Evolutionary conservation across 1,140 invertebrate species (phyloP), one percentile per base, ranked within the genome.

Genomic region (Batillaria attramentaria): DNA sequence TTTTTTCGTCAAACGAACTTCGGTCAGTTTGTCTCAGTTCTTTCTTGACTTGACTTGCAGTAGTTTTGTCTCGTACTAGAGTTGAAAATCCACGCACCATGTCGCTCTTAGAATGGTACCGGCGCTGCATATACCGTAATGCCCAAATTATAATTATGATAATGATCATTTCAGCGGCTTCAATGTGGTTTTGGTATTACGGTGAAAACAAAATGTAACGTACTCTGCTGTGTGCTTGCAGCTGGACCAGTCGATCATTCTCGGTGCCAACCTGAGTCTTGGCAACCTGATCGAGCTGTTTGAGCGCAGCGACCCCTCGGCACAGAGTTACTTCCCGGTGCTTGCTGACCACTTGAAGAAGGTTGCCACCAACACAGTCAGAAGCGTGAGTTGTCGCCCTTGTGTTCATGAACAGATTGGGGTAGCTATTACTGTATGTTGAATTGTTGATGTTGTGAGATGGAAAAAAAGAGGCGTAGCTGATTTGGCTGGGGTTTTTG

Each of bases 241-340:
- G 24, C 57, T 28, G 57, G n/a, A 24, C 24, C 2, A 10, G n/a
- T 31, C 57, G 8, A 62, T 62, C 8, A 62, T 62, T n/a, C 24
- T 62, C n/a, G 57, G 57, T 28, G 57, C 10, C n/a, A 62, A 62
- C 33, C 24, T 62, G 57, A 62, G 57, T 62, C 57, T 62, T 31
- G 2, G 24, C 8, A 62, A 62, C n/a, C 57, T 62, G 57, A 24
- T 28, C 3, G 24, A 62, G 10, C 24, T 62, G n/a, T 62, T 62
- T 62, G 10, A 13, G 33, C n/a, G 57, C n/a, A 24, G 24, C 24
- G 57, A 5, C 13, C 57, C 3, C n/a, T 6, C 33, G 10, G 3
- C 8, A 28, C 33, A 8, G n/a, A 62, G 33, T 24, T 62, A 62
- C 33, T 62, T 62, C 33, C 57, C 57, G n/a, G 57, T n/a, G 6